phyloP scores from a whole-genome alignment of 2,888 invertebrate species.

The Rotaria sp. region DNA sequence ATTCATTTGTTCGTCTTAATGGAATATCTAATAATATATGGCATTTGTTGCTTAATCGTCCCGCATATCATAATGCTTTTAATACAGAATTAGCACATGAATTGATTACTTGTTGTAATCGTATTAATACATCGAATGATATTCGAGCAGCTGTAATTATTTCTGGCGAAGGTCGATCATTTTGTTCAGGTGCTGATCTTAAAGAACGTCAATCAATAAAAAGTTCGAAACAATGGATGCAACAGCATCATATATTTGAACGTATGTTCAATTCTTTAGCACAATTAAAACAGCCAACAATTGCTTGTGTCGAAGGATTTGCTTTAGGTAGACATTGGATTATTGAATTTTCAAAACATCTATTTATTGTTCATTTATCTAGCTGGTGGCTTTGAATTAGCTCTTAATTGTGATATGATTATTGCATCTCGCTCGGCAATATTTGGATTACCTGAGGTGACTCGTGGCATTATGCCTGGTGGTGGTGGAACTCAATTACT shows the following conservation, averaged over 20 bases:
- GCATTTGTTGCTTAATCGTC: neutral
- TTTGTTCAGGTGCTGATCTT: neutral
- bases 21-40: neutral
- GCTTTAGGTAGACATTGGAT: neutral
- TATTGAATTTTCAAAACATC: neutral
- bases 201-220: neutral
- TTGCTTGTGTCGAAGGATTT: conserved; percentile 1
- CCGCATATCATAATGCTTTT: neutral
- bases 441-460: neutral
- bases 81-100: neutral
- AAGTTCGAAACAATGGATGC: neutral
- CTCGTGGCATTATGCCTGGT: neutral
- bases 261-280: neutral
- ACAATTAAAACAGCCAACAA: neutral
- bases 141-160: neutral
- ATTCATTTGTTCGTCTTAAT: neutral
- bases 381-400: conserved; percentile 11
- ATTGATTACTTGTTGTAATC: neutral
- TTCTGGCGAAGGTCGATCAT: neutral
- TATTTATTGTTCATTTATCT: neutral
- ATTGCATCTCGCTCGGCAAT: neutral
- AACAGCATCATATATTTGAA: neutral
- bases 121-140: neutral
- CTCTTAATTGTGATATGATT: neutral
- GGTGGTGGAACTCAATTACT: conserved; percentile 7